Evolutionary conservation across 2,113 vertebrate species (phyloP).

Genomic region (Verasper variegatus): DNA sequence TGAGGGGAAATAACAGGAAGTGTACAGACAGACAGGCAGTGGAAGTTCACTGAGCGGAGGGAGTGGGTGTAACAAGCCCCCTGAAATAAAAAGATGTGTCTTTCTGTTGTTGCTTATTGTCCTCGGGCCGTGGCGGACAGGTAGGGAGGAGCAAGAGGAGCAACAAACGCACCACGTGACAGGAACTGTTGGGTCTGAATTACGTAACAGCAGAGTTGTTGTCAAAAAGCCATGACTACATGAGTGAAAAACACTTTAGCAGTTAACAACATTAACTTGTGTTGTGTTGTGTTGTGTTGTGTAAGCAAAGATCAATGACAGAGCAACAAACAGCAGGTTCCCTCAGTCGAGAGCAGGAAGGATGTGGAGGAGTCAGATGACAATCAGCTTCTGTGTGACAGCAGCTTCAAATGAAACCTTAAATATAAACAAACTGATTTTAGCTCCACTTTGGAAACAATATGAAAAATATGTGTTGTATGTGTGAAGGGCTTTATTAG

Average conservation of each 20-base stretch:
- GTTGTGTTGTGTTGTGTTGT: too few relatives aligned
- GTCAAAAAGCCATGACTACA: neutral
- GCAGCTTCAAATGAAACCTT: neutral
- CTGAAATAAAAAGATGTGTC: slow-evolving; percentile 4
- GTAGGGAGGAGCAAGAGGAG: neutral
- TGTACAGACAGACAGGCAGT: slow-evolving; percentile 18
- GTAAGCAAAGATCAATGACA: neutral
- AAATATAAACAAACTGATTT: too few relatives aligned
- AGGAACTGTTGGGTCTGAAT: too few relatives aligned
- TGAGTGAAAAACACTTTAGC: neutral
- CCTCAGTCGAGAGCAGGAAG: neutral
- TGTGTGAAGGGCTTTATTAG: too few relatives aligned
- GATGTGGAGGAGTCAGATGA: neutral
- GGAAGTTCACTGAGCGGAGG: slow-evolving; percentile 3
- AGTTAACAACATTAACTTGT: too few relatives aligned
- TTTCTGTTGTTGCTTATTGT: slow-evolving; percentile 22
- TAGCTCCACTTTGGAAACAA: too few relatives aligned
- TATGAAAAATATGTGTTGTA: too few relatives aligned
- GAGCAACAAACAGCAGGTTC: neutral
- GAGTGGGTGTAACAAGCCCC: slow-evolving; percentile 22
- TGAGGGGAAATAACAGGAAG: slow-evolving; percentile 57
- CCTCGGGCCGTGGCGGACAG: neutral
- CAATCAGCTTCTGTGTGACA: neutral
- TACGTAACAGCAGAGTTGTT: too few relatives aligned
- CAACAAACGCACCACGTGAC: neutral